Conservation (phyloP, 1,140 invertebrate species). For the Helicoverpa zea region DNA sequence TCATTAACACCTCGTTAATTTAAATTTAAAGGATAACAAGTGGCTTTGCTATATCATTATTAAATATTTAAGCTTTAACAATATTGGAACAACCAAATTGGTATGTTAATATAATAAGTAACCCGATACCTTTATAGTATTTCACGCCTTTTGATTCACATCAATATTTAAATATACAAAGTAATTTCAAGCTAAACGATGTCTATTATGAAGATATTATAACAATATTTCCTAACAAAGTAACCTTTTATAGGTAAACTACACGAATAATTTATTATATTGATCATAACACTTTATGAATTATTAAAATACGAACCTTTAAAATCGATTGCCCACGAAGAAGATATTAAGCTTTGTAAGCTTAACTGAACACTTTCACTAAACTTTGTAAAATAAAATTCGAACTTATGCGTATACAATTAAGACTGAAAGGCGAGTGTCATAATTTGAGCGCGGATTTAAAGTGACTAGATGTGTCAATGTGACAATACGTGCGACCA, state of each 20-base stretch:
- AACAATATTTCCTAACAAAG: conserved; percentile 35
- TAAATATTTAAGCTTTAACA: background rate
- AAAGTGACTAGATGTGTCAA: conserved; percentile 76
- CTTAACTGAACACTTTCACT: conserved; percentile 69
- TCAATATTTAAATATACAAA: conserved; percentile 45
- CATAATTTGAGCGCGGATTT: conserved; percentile 55
- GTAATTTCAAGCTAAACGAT: conserved; percentile 32
- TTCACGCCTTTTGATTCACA: conserved; percentile 35
- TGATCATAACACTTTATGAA: conserved; percentile 49
- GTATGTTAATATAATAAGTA: conserved; percentile 27
- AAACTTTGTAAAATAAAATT: conserved; percentile 48
- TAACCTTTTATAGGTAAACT: conserved; percentile 29
- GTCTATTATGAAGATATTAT: conserved; percentile 31
- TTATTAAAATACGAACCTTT: conserved; percentile 69
- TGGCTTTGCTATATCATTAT: background rate
- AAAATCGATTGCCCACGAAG: conserved; percentile 53
- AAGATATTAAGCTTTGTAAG: conserved; percentile 45
- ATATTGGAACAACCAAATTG: background rate
- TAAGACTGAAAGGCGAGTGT: conserved; percentile 38
- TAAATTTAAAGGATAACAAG: conserved; percentile 19
- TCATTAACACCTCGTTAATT: conserved; percentile 25
- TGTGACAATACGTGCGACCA: conserved; percentile 73
- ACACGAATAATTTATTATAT: conserved; percentile 46
- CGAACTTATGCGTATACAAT: conserved; percentile 24
- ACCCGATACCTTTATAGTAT: conserved; percentile 25